phyloP scores from a whole-genome alignment of 2,888 invertebrate genomes.

The Sarcophaga caerulescens region DNA sequence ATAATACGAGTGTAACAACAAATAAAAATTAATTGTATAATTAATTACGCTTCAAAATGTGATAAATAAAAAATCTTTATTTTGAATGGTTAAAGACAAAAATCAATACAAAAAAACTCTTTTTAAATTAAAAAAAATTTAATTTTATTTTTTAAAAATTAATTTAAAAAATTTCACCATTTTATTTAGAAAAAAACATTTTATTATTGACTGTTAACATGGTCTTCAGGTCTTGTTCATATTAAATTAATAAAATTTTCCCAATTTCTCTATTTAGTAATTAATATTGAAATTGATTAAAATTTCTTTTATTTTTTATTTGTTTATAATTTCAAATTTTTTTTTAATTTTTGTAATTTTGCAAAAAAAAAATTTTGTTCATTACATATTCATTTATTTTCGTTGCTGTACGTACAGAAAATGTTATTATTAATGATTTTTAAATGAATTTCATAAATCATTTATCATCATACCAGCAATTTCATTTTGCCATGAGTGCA shows the following conservation, averaged over 20 bases:
- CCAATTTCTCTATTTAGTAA: conserved; percentile 24
- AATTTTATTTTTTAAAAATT: neutral
- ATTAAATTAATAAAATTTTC: no score
- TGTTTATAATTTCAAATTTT: neutral
- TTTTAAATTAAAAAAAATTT: conserved; percentile 13
- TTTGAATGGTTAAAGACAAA: neutral
- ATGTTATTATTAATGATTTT: conserved; percentile 36
- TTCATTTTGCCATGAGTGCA: neutral
- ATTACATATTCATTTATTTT: neutral
- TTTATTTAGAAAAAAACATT: neutral
- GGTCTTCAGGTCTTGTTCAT: no score
- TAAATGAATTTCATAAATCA: conserved; percentile 46
- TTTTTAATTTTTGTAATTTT: neutral
- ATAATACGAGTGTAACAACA: conserved; percentile 4
- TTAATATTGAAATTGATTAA: neutral
- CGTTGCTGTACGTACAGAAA: conserved; percentile 1
- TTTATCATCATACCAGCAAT: conserved; percentile 20
- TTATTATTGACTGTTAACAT: neutral
- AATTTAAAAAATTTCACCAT: neutral
- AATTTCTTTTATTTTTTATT: neutral
- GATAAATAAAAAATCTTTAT: conserved; percentile 11
- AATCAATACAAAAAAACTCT: neutral
- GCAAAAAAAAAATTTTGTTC: neutral
- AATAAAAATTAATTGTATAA: conserved; percentile 41
- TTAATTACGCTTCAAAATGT: conserved; percentile 24